phyloP scores from a whole-genome alignment of 1,140 invertebrate genomes.

The Dolichoris vasculosae region DNA sequence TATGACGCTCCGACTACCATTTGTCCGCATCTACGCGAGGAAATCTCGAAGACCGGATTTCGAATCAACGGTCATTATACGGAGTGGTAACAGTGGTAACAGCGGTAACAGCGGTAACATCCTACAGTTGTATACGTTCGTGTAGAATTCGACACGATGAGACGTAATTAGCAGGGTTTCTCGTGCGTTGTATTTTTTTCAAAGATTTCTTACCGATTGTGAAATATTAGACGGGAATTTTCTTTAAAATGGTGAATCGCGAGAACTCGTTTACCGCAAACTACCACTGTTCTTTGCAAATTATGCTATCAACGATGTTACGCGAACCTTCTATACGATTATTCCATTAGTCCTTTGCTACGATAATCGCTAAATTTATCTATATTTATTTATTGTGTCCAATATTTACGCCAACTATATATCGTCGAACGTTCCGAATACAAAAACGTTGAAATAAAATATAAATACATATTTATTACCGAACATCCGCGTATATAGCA shows the following conservation, averaged over 20 bases:
- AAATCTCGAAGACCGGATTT: background rate
- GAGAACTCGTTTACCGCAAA: conserved; percentile 14
- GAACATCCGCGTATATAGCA: background rate
- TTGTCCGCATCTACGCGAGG: background rate
- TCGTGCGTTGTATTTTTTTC: background rate
- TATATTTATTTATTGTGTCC: conserved; percentile 1
- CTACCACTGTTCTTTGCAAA: background rate
- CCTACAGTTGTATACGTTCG: background rate
- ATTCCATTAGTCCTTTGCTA: background rate
- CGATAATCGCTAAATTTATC: conserved; percentile 15
- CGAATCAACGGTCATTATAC: conserved; percentile 15
- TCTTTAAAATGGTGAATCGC: conserved; percentile 11
- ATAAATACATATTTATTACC: conserved; percentile 7
- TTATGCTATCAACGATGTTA: conserved; percentile 16
- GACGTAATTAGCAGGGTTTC: conserved; percentile 35
- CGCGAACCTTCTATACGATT: background rate
- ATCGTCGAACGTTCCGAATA: no score
- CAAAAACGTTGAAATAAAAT: no score
- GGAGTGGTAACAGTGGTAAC: no score
- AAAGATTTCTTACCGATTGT: conserved; percentile 21
- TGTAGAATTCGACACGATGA: conserved; percentile 23
- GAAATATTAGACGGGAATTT: conserved; percentile 26
- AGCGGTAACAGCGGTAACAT: background rate
- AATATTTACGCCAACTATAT: background rate
- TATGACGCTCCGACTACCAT: background rate